These are phyloP conservation scores for Malurus leucopterus DNA, from an alignment of 2,797 vertebrate genomes.

Conservation along the genomic window DNA sequence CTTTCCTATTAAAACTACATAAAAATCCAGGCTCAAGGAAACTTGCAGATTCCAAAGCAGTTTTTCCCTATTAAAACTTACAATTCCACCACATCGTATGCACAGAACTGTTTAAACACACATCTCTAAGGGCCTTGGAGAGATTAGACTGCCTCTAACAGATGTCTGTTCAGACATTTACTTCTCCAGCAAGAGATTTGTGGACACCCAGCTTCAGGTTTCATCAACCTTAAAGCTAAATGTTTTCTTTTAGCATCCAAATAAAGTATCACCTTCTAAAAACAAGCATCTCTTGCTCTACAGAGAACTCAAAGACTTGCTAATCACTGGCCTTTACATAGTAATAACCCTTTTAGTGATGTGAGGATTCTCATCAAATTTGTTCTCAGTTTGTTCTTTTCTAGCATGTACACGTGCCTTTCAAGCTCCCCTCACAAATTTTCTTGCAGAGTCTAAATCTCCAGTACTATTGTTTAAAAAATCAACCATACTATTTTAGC, in stretches of 20 bases:
- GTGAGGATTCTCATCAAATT: neutral
- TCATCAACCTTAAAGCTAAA: neutral
- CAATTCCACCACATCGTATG: fast-evolving
- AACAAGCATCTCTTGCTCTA: neutral
- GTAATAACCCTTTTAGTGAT: neutral
- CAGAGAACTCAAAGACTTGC: neutral
- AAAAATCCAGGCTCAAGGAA: neutral
- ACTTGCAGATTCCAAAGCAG: neutral
- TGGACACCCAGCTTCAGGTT: neutral
- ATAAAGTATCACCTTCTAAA: neutral
- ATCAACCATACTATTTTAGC: neutral
- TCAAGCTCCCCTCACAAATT: neutral
- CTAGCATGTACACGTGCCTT: neutral
- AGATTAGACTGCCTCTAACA: neutral
- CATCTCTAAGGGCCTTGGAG: neutral
- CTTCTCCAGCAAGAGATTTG: neutral
- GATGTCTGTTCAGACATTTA: neutral
- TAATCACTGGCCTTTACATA: fast-evolving
- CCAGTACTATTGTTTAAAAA: neutral
- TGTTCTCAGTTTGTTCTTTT: neutral
- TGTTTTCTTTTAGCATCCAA: neutral
- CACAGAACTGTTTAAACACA: neutral
- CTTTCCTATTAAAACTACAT: neutral
- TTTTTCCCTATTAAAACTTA: neutral
- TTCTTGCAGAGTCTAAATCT: neutral